These are phyloP conservation scores for Aricia artaxerxes DNA, from an alignment of 2,888 invertebrate species.

Conservation along the genomic window DNA sequence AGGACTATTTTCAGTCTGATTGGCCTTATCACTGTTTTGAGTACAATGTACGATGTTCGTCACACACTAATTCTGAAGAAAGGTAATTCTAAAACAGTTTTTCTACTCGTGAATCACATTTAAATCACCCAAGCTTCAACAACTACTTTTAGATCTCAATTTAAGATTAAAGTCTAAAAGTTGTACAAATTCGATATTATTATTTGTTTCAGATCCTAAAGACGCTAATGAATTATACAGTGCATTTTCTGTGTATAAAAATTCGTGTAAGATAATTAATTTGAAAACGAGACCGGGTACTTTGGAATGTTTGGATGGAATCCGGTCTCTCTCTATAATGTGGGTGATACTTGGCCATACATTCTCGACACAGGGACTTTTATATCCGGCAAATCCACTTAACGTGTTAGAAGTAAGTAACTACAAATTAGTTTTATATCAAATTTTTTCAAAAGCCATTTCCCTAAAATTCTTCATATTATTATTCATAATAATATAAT, in stretches of 20 bases:
- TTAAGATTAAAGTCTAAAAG: not conserved
- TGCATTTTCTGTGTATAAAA: conserved; percentile 56
- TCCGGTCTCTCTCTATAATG: conserved; percentile 61
- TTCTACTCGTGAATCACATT: too few species aligned
- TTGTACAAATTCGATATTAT: not conserved
- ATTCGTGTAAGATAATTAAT: conserved; percentile 56
- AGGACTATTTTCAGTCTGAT: conserved; percentile 29
- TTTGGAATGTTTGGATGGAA: conserved; percentile 64
- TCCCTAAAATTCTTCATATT: too few species aligned
- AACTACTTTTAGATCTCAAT: too few species aligned
- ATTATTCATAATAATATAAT: too few species aligned
- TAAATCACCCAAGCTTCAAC: too few species aligned
- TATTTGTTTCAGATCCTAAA: conserved; percentile 48
- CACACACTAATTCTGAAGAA: conserved; percentile 23
- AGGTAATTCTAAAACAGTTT: conserved; percentile 14
- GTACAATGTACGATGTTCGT: conserved; percentile 31
- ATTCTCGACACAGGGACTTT: conserved; percentile 39
- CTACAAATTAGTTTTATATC: not conserved
- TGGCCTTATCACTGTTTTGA: conserved; percentile 12
- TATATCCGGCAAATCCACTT: conserved; percentile 40
- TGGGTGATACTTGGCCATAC: conserved; percentile 67
- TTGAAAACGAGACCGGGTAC: conserved; percentile 48
- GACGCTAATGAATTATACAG: conserved; percentile 39
- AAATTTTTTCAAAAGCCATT: too few species aligned
- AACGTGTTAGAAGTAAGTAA: conserved; percentile 39